A percentile compares a stretch with the other conserved stretches of the same genome.
These are phyloP conservation scores for Steatornis caripensis DNA, from an alignment of 2,113 vertebrate species.

Conservation along the genomic window DNA sequence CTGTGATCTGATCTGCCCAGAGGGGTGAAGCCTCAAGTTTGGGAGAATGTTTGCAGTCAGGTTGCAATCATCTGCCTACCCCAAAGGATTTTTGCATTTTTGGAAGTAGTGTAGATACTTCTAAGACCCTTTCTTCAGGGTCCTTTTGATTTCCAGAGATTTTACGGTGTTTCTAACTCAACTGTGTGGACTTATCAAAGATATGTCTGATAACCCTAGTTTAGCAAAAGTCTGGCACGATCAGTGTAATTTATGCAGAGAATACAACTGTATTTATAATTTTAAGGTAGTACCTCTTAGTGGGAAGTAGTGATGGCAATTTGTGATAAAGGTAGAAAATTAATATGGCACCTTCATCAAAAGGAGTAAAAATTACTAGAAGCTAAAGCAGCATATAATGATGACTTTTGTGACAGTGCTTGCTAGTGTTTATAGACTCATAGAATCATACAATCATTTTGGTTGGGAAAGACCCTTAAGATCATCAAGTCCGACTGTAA, in stretches of 20 bases:
- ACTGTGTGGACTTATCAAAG: background rate
- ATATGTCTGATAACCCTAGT: background rate
- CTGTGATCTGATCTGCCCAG: background rate
- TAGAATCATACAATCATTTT: background rate
- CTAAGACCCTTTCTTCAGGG: background rate
- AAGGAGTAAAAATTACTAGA: background rate
- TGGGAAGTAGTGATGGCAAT: background rate
- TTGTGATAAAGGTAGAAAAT: background rate
- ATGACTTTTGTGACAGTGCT: background rate
- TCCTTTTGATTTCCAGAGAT: background rate
- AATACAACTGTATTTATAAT: background rate
- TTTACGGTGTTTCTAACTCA: background rate
- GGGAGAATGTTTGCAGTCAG: background rate
- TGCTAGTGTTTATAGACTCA: background rate
- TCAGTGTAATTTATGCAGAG: background rate
- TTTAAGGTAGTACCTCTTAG: background rate
- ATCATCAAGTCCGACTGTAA: accelerated
- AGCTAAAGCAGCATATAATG: background rate
- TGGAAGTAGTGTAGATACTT: background rate
- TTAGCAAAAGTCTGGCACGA: background rate
- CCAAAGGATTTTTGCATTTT: background rate
- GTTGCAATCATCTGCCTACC: background rate
- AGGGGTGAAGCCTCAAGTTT: background rate
- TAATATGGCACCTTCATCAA: background rate
- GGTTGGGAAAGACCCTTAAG: background rate